Conservation (phyloP, 2,888 invertebrate genomes). For the Calliopum simillimum region DNA sequence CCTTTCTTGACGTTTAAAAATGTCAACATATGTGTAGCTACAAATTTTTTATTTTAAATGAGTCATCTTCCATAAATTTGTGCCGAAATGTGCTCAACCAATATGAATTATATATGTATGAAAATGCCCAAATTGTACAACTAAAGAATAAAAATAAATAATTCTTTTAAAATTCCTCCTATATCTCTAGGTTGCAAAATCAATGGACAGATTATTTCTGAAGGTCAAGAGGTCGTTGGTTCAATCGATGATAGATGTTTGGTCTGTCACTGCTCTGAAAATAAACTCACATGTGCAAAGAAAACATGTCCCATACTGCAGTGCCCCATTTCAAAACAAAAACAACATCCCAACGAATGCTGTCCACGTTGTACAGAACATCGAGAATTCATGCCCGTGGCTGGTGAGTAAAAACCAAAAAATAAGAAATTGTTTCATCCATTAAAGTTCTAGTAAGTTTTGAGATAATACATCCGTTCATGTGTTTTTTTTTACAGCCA, state of each 20-base stretch:
- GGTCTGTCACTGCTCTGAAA: conserved; percentile 82
- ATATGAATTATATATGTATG: no score
- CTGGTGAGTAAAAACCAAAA: conserved; percentile 53
- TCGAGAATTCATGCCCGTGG: conserved; percentile 67
- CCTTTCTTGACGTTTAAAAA: no score
- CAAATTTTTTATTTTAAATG: no score
- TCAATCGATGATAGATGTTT: conserved; percentile 88
- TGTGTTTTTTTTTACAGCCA: conserved; percentile 50
- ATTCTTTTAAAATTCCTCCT: not conserved
- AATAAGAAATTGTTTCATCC: not conserved
- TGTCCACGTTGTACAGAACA: conserved; percentile 71
- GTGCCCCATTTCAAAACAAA: conserved; percentile 78
- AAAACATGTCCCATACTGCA: conserved; percentile 90
- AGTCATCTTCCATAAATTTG: no score
- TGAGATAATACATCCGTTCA: no score
- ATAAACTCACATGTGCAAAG: conserved; percentile 82
- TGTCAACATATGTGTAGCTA: no score
- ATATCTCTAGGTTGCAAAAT: conserved; percentile 79
- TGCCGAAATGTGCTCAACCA: no score
- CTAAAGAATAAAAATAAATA: no score
- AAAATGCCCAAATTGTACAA: no score
- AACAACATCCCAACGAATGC: conserved; percentile 82
- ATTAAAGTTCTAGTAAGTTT: no score
- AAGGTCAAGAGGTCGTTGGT: conserved; percentile 81
- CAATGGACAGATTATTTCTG: conserved; percentile 84